A percentile compares a stretch with the other conserved stretches of the same genome.
Conservation (phyloP, 2,797 vertebrate genomes). For the Natrix natrix region DNA sequence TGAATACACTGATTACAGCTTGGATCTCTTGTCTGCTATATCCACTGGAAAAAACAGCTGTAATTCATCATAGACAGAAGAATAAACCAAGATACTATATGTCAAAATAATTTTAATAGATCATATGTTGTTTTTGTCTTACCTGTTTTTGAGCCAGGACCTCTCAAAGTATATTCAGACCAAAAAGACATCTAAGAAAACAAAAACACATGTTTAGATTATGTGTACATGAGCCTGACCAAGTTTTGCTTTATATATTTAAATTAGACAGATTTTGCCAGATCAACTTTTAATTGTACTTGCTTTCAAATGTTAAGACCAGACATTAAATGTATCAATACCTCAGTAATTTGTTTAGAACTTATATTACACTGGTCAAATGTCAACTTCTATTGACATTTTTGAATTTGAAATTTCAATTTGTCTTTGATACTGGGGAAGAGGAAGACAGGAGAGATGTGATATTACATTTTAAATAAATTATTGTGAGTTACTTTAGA, state of each 20-base stretch:
- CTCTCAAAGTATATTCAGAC: conserved; percentile 78
- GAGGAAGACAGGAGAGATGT: neutral
- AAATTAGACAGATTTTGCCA: conserved; percentile 11
- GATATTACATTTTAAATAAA: neutral
- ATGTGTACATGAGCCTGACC: neutral
- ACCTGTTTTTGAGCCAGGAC: conserved; percentile 65
- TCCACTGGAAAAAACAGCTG: neutral
- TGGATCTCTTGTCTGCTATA: neutral
- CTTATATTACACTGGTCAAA: neutral
- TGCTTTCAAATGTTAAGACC: neutral
- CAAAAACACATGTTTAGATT: neutral
- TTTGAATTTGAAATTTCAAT: neutral
- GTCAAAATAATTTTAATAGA: neutral
- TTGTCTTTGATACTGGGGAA: neutral
- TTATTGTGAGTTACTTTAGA: neutral
- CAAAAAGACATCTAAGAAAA: conserved; percentile 82
- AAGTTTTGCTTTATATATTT: neutral
- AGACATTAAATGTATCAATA: neutral
- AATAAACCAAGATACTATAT: neutral
- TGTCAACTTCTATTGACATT: too few species aligned
- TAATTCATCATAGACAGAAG: neutral
- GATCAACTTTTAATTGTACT: neutral
- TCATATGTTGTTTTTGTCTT: conserved; percentile 34
- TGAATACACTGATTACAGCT: neutral
- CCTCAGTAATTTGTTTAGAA: neutral